Conservation (phyloP, 2,888 invertebrate species). For the Tupiocoris notatus region DNA sequence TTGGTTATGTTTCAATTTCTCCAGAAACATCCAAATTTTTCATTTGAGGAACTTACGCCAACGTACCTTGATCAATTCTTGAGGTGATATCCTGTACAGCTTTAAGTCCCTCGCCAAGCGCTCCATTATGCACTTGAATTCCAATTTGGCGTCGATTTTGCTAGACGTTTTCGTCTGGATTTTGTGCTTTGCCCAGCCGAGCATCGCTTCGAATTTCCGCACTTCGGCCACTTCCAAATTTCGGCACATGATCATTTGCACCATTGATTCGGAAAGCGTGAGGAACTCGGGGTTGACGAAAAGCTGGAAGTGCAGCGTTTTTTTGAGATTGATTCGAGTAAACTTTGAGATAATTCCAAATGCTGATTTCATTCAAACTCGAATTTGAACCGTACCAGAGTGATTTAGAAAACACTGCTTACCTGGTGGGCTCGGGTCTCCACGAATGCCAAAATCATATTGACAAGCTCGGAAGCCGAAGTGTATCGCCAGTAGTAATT, state of each 20-base stretch:
- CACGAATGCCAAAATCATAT: slow-evolving; percentile 88
- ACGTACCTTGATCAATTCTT: slow-evolving; percentile 80
- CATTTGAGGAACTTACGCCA: no score
- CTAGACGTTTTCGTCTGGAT: slow-evolving; percentile 71
- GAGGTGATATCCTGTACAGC: slow-evolving; percentile 85
- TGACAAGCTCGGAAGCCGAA: slow-evolving; percentile 88
- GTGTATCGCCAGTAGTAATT: slow-evolving; percentile 96
- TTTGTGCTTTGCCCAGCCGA: slow-evolving; percentile 83
- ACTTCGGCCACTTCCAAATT: slow-evolving; percentile 86
- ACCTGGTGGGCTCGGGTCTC: slow-evolving; percentile 79
- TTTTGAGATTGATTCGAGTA: not conserved
- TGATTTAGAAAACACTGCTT: no score
- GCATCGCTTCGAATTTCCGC: slow-evolving; percentile 89
- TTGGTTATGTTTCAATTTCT: no score
- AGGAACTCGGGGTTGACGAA: slow-evolving; percentile 83
- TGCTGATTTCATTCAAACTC: no score
- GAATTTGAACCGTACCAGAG: no score
- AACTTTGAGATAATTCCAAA: no score
- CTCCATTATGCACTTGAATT: slow-evolving; percentile 92
- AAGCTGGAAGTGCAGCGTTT: slow-evolving; percentile 54
- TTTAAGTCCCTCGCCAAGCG: slow-evolving; percentile 84
- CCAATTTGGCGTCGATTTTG: slow-evolving; percentile 80
- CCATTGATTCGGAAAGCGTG: slow-evolving; percentile 89
- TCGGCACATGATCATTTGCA: slow-evolving; percentile 60
- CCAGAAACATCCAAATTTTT: no score